phyloP scores from a whole-genome alignment of 2,797 vertebrate species.

The Helostoma temminkii region DNA sequence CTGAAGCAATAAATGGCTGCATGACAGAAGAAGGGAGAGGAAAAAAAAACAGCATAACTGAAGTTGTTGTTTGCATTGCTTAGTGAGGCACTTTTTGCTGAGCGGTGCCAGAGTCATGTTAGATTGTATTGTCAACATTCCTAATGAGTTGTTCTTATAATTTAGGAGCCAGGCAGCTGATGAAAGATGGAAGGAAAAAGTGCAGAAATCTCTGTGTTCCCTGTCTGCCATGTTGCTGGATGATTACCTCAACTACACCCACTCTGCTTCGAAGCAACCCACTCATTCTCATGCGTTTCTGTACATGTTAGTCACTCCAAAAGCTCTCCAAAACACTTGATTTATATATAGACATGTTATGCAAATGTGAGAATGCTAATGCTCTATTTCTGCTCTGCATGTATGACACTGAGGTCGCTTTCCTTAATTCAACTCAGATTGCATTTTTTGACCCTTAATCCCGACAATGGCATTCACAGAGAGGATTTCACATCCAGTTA shows the following conservation, averaged over 20 bases:
- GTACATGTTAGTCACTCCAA: conserved; percentile 64
- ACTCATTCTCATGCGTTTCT: conserved; percentile 52
- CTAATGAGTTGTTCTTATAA: conserved; percentile 83
- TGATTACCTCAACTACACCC: conserved; percentile 56
- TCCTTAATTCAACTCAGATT: conserved; percentile 76
- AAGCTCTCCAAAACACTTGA: conserved; percentile 64
- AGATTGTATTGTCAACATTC: conserved; percentile 82
- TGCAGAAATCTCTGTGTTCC: conserved; percentile 48
- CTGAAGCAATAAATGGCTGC: conserved; percentile 88
- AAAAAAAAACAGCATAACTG: conserved; percentile 70
- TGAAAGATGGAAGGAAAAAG: conserved; percentile 59
- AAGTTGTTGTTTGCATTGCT: conserved; percentile 83
- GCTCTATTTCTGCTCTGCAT: conserved; percentile 31
- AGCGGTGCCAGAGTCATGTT: conserved; percentile 71
- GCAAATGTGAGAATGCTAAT: conserved; percentile 70
- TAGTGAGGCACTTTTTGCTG: conserved; percentile 81
- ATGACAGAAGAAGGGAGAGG: conserved; percentile 63
- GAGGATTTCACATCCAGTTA: conserved; percentile 78
- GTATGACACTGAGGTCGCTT: conserved; percentile 62
- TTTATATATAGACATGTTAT: conserved; percentile 72
- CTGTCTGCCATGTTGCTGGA: conserved; percentile 59
- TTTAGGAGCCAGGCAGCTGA: conserved; percentile 73
- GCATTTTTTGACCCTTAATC: conserved; percentile 81
- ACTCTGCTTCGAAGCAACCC: conserved; percentile 46
- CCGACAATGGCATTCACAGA: conserved; percentile 68